phyloP scores from a whole-genome alignment of 1,140 invertebrate species.

The Phocides pigmalion region DNA sequence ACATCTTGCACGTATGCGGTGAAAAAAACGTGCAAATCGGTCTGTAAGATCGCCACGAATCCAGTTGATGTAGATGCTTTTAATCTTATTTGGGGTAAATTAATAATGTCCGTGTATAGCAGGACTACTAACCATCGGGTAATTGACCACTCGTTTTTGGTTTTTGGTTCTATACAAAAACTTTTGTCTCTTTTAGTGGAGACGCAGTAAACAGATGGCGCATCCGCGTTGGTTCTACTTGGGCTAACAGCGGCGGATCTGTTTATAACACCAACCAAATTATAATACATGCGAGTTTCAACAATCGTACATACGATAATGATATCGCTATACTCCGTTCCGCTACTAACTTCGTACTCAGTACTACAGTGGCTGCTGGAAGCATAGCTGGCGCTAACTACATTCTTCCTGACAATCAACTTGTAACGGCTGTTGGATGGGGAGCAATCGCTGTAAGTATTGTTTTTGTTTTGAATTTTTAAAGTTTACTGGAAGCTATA shows the following conservation, averaged over 20 bases:
- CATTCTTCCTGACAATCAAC: constrained; percentile 39
- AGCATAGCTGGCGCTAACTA: constrained; percentile 43
- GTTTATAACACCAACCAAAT: constrained; percentile 14
- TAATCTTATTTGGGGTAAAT: no score
- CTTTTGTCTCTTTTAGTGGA: neutral
- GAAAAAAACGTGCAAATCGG: no score
- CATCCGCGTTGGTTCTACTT: constrained; percentile 39
- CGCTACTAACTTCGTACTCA: constrained; percentile 53
- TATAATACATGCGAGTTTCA: constrained; percentile 31
- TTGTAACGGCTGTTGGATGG: constrained; percentile 49
- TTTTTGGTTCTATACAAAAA: no score
- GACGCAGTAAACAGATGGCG: neutral
- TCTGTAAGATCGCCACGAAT: no score
- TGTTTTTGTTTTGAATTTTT: no score
- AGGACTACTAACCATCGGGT: no score
- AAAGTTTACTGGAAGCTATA: no score
- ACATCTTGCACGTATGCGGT: no score
- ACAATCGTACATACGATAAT: constrained; percentile 17
- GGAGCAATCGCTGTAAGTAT: constrained; percentile 42
- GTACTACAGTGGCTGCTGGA: constrained; percentile 31
- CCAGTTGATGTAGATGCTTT: no score
- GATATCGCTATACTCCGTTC: constrained; percentile 44
- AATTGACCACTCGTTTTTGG: no score
- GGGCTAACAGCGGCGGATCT: constrained; percentile 35
- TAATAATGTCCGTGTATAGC: no score